Evolutionary conservation across 2,113 vertebrate genomes (phyloP).

Genomic region (Centropristis striata): DNA sequence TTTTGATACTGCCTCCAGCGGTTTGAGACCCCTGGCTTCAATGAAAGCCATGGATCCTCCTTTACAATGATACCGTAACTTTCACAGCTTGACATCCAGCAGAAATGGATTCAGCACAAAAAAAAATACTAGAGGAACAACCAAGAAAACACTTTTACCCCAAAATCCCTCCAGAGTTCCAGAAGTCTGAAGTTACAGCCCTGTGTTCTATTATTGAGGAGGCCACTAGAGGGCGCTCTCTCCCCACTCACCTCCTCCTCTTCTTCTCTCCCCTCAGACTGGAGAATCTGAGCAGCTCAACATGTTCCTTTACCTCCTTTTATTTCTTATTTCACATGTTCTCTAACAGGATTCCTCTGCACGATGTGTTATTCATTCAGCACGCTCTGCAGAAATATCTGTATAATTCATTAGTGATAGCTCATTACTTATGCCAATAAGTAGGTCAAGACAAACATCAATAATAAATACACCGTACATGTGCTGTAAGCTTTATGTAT

Average conservation of each 20-base stretch:
- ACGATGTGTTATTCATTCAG: not conserved
- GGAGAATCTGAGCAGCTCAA: not conserved
- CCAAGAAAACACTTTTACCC: too few species aligned
- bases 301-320: not conserved
- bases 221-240: slow-evolving; percentile 51
- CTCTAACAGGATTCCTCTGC: not conserved
- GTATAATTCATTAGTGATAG: slow-evolving; percentile 33
- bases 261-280: not conserved
- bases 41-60: too few species aligned
- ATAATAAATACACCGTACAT: slow-evolving; percentile 63
- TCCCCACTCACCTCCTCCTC: not conserved
- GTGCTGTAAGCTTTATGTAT: slow-evolving; percentile 70
- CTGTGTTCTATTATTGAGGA: too few species aligned
- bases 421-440: slow-evolving; percentile 60
- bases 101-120: too few species aligned
- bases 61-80: too few species aligned
- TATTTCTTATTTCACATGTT: not conserved
- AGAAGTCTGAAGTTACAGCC: too few species aligned
- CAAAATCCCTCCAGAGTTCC: too few species aligned
- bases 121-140: too few species aligned
- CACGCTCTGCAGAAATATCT: not conserved
- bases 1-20: too few species aligned
- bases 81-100: too few species aligned
- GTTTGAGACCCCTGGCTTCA: too few species aligned
- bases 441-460: slow-evolving; percentile 65